A percentile compares a stretch with the other conserved stretches of the same genome.
Evolutionary conservation across 2,888 invertebrate species (phyloP).

Genomic region (Ethmia dodecea): DNA sequence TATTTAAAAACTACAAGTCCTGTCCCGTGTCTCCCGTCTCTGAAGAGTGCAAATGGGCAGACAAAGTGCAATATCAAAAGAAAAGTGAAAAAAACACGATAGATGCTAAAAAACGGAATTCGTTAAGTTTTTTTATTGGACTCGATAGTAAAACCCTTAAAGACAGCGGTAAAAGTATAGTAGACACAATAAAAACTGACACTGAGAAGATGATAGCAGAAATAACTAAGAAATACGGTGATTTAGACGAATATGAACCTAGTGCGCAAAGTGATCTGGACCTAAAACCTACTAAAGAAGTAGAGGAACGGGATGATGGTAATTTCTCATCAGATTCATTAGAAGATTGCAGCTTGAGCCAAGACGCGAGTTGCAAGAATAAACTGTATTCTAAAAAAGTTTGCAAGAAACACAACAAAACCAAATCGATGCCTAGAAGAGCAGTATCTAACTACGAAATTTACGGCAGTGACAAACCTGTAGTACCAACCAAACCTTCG

Average conservation of each 20-base stretch:
- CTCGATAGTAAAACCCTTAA: conserved; percentile 67
- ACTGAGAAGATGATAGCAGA: conserved; percentile 82
- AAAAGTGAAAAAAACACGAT: conserved; percentile 51
- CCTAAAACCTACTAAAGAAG: conserved; percentile 55
- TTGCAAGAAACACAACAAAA: conserved; percentile 73
- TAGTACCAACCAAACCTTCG: conserved; percentile 53
- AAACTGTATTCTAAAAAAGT: conserved; percentile 72
- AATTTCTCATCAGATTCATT: conserved; percentile 89
- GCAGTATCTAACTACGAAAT: conserved; percentile 89
- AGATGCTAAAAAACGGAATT: conserved; percentile 75
- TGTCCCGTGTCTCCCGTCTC: conserved; percentile 90
- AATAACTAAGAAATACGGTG: conserved; percentile 80
- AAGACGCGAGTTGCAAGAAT: conserved; percentile 70
- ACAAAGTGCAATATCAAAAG: conserved; percentile 45
- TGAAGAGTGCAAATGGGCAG: conserved; percentile 84
- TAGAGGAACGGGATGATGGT: conserved; percentile 75
- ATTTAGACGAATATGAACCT: conserved; percentile 72
- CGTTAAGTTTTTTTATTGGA: conserved; percentile 82
- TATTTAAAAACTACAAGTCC: conserved; percentile 83
- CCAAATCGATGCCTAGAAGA: conserved; percentile 75
- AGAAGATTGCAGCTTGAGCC: conserved; percentile 82
- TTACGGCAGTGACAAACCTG: conserved; percentile 65
- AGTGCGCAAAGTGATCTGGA: conserved; percentile 47
- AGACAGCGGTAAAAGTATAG: conserved; percentile 74
- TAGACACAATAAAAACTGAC: conserved; percentile 79